Evolutionary conservation across 64 coral and sea anemone species (phyloP).

Genomic region (Dendrophyllia cribrosa): DNA sequence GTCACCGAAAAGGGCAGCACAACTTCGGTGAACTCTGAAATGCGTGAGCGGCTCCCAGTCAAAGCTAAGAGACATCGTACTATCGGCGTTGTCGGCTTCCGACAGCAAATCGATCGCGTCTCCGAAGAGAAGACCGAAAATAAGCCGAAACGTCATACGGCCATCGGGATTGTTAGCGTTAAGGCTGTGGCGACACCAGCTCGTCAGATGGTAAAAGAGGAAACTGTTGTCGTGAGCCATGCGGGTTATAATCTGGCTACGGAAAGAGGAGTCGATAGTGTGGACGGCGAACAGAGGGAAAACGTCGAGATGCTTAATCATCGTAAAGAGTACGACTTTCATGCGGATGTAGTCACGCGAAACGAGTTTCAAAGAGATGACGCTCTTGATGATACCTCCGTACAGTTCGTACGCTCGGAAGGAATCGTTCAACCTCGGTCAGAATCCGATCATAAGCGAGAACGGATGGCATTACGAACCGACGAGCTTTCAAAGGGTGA

Average conservation of each 20-base stretch:
- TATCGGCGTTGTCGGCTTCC: constrained; percentile 66
- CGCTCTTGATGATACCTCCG: neutral
- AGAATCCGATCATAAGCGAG: constrained; percentile 32
- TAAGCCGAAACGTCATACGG: constrained; percentile 74
- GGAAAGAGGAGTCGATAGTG: neutral
- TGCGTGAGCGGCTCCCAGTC: constrained; percentile 4
- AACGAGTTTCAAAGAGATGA: neutral
- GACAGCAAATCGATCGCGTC: constrained; percentile 71
- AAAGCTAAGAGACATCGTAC: constrained; percentile 65
- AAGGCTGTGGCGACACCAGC: constrained; percentile 24
- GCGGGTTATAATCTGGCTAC: neutral
- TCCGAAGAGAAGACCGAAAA: constrained; percentile 36
- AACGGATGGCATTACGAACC: neutral
- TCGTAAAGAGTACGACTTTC: constrained; percentile 17
- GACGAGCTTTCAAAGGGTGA: constrained; percentile 5
- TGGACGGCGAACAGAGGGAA: neutral
- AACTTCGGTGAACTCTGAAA: constrained; percentile 11
- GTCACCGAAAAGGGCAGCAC: constrained; percentile 47
- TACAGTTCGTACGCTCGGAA: constrained; percentile 2
- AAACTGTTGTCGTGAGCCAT: constrained; percentile 18
- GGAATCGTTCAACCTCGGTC: constrained; percentile 10
- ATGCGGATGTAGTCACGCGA: neutral
- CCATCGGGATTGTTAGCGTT: constrained; percentile 54
- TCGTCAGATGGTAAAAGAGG: constrained; percentile 43
- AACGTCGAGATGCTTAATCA: constrained; percentile 19